Percentiles rank a stretch among this genome's conserved stretches.
These are phyloP conservation scores for Pachydiplax longipennis DNA, from an alignment of 2,888 invertebrate genomes.

Conservation along the genomic window DNA sequence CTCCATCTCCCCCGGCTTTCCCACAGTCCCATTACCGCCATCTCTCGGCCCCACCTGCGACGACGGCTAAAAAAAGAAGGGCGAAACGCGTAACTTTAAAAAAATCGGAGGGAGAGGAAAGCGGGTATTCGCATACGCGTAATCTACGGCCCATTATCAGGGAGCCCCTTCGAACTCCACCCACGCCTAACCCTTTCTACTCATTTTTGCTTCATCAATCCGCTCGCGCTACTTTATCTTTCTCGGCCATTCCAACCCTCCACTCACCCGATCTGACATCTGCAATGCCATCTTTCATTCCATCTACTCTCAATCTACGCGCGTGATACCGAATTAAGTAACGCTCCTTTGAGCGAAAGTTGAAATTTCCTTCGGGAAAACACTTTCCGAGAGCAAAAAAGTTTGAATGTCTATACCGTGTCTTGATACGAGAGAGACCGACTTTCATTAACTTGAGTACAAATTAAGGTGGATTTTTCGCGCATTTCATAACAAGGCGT, in stretches of 20 bases:
- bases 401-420: too few species aligned
- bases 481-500: too few species aligned
- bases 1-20: background rate
- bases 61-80: background rate
- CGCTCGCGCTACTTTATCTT: background rate
- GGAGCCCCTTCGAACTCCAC: background rate
- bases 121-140: background rate
- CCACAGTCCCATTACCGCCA: background rate
- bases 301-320: background rate
- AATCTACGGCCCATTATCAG: background rate
- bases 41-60: background rate
- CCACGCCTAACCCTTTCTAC: background rate
- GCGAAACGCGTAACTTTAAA: background rate
- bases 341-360: too few species aligned
- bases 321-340: too few species aligned
- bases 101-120: background rate
- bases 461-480: too few species aligned
- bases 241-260: background rate
- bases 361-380: too few species aligned
- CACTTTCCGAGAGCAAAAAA: too few species aligned
- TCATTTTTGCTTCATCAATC: conserved; percentile 7
- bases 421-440: too few species aligned
- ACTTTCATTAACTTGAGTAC: too few species aligned
- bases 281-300: background rate
- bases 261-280: background rate